A percentile compares a stretch with the other conserved stretches of the same genome.
Evolutionary conservation across 1,140 invertebrate genomes (phyloP).

Genomic region (Meloidogyne floridensis): DNA sequence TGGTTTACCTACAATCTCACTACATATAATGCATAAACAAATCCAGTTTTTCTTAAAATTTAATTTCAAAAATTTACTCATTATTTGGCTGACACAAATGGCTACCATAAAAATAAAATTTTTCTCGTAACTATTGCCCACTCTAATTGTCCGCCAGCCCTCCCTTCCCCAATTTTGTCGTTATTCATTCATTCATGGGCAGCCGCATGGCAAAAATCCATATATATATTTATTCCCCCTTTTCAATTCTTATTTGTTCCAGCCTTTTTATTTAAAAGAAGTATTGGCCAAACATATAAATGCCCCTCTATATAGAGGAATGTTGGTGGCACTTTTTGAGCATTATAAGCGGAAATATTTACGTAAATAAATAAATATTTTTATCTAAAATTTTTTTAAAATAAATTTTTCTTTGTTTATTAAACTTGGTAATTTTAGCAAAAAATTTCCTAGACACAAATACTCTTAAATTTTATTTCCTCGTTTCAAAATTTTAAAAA

Average conservation of each 20-base stretch:
- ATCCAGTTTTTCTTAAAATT: too few species aligned
- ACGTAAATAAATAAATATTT: not conserved
- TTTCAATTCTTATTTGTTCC: slow-evolving; percentile 8
- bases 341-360: slow-evolving; percentile 1
- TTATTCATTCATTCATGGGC: slow-evolving; percentile 3
- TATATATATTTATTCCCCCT: not conserved
- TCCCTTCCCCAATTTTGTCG: not conserved
- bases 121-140: not conserved
- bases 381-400: not conserved
- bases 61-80: too few species aligned
- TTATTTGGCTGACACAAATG: too few species aligned
- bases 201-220: not conserved
- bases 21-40: too few species aligned
- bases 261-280: not conserved
- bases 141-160: not conserved
- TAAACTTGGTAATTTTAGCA: too few species aligned
- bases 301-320: not conserved
- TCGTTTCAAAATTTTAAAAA: too few species aligned
- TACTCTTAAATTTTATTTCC: too few species aligned
- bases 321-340: not conserved
- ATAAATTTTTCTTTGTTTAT: not conserved
- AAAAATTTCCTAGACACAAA: too few species aligned
- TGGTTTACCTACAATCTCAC: too few species aligned
- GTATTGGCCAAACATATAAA: too few species aligned
- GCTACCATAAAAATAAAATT: not conserved